Base-by-base conservation (phyloP, 2,797 vertebrate genomes). In the Falco berigora region DNA sequence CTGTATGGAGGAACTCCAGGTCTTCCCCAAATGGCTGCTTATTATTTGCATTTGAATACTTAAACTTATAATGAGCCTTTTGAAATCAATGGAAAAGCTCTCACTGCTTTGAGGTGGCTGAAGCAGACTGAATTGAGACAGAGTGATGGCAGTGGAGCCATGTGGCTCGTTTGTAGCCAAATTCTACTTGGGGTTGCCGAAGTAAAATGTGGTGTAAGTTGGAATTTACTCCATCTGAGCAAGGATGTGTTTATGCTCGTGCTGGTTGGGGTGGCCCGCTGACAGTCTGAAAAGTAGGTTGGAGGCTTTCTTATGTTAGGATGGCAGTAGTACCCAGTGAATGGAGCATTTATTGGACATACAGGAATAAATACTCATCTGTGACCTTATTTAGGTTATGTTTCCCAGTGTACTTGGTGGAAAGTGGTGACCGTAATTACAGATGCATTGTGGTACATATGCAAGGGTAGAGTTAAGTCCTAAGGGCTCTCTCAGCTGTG, bases 121-220 rank as follows among this genome's bases (percentile, higher is more conserved):
- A 14, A 42, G 61, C 47, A 46, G 17, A 24, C 15, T 61, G 30
- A 9, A 27, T 20, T 58, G 53, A 69, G 52, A 25, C 32, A 72
- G 7, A n/a, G 23, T 46, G 52, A 11, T 3, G 6, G 32, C 2
- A 3, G 3, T 72, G 28, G 34, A 62, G 8, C 23, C 3, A 0
- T 14, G 4, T 72, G 21, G n/a, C 50, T 73, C 50, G 44, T 28
- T 49, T 59, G 22, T 75, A 40, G 34, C 11, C 28, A 49, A 6
- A 72, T 88, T 82, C 38, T 83, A 10, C 72, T 58, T 63, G 59
- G 22, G 15, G 4, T 52, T 88, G 36, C 22, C 14, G 16, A 44
- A 75, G 4, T 55, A 44, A 75, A 72, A 62, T 6, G 14, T 66
- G 46, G 27, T 55, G 3, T 14, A 58, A 46, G 20, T 17, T 66